Evolutionary conservation across 2,797 vertebrate species (phyloP), one percentile per base, ranked within the genome.

Genomic region (Hydrocynus forskahlii): DNA sequence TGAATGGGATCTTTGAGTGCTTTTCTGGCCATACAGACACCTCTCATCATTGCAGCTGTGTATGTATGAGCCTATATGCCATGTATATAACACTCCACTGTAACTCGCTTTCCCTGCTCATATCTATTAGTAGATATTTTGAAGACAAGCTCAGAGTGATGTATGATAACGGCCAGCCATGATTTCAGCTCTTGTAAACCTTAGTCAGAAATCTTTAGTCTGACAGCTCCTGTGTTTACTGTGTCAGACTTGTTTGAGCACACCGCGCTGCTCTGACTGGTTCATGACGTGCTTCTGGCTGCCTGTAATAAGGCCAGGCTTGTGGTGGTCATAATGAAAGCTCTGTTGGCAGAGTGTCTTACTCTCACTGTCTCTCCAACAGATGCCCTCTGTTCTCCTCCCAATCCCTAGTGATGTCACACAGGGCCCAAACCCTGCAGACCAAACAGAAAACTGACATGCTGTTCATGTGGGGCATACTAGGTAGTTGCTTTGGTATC

Each of bases 311-410:
- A 92, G 91, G 84, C 77, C 84, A 86, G 87, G 89, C 84, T 90
- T 92, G 72, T 86, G 86, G 75, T 79, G 79, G 79, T 85, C 84
- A 94, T 93, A 95, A 93, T 91, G 89, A 83, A 83, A 81, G 75
- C 90, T 93, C 89, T 94, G 92, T 94, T 79, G 88, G 89, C 75
- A 72, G 68, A 83, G 88, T 55, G 70, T 43, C 74, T 62, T 81
- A 77, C 60, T 35, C 43, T 78, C 29, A 17, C 25, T 52, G 45
- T 76, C 40, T 4, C 29, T 43, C 50, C 75, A 89, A 88, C 69
- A 25, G 73, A 4, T 75, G 81, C 77, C 87, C 71, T 84, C 82
- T 85, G 84, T 85, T 82, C 59, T 63, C 78, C 55, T 72, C 50
- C 19, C 75, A 62, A 25, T 83, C 59, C 74, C 35, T 8, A n/a